Evolutionary conservation across 2,113 vertebrate species (phyloP), one percentile per base, ranked within the genome.

Genomic region (Aepyceros melampus): DNA sequence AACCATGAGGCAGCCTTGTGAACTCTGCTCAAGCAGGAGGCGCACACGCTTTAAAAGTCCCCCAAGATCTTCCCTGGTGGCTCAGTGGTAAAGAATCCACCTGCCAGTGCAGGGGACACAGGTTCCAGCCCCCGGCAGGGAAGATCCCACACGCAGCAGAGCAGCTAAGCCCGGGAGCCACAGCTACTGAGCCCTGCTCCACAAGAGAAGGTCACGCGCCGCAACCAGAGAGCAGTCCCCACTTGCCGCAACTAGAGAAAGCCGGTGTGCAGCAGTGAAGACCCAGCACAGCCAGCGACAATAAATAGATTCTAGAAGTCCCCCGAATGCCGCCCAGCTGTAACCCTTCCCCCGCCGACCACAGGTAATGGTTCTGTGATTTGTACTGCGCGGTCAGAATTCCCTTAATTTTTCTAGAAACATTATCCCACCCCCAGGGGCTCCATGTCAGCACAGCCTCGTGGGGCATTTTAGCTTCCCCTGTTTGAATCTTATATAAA

Each of bases 121-220:
- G 71, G 6, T 43, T 76, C 23, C 0, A 43, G 6, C 36, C 36
- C 36, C 3, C 0, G 36, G 23, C 36, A 43, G 71, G 12, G 36
- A 27, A 14, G 71, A 25, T 14, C 71, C 36, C 36, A 43, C 6
- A 6, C 0, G 36, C 36, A 25, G 71, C 1, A 11, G 36, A 43
- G 71, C 71, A 25, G 1, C 71, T 14, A 74, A 27, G 71, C 19
- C n/a, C 33, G 19, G 67, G 67, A 23, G 36, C 36, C 36, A 40
- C 36, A 25, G 5, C 10, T 40, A 6, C 71, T 40, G 71, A 19
- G 64, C n/a, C 17, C 19, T 43, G 4, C 56, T 27, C n/a, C n/a
- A 6, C 13, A 1, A 14, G 12, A 5, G n/a, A 11, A 21, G 67
- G 36, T n/a, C 11, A 3, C 1, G 10, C n/a, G 6, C 19, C 19